Conservation (phyloP, 2,797 vertebrate genomes). For the Sebastiscus tertius region DNA sequence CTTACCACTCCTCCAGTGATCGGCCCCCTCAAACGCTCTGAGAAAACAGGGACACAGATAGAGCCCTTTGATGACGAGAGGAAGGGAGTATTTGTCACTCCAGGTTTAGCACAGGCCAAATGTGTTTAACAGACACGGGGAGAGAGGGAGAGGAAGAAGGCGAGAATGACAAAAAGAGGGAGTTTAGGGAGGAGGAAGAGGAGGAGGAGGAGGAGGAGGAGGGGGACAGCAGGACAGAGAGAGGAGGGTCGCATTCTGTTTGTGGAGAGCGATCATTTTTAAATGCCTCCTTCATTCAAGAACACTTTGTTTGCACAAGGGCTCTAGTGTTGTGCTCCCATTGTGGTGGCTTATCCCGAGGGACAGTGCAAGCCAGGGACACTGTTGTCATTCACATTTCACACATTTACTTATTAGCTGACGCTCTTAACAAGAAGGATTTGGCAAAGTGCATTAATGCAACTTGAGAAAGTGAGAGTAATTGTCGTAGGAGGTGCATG, state of each 20-base stretch:
- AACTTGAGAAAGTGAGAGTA: not conserved
- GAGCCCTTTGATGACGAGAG: slow-evolving; percentile 42
- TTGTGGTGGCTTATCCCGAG: slow-evolving; percentile 70
- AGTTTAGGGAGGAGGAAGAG: slow-evolving; percentile 3
- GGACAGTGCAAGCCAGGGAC: slow-evolving; percentile 58
- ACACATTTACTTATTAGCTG: slow-evolving; percentile 59
- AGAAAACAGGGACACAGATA: slow-evolving; percentile 34
- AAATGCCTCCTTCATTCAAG: slow-evolving; percentile 76
- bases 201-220: slow-evolving; percentile 31
- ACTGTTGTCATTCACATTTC: slow-evolving; percentile 71
- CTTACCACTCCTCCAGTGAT: slow-evolving; percentile 9
- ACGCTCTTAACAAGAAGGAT: slow-evolving; percentile 14
- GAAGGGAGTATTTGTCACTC: slow-evolving; percentile 53
- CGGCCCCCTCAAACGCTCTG: slow-evolving; percentile 3
- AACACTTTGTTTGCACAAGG: slow-evolving; percentile 79
- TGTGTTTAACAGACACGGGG: slow-evolving; percentile 42
- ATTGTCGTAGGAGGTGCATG: not conserved
- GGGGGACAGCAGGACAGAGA: slow-evolving; percentile 30
- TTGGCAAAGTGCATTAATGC: slow-evolving; percentile 9
- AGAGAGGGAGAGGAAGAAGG: slow-evolving; percentile 19
- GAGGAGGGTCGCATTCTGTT: slow-evolving; percentile 66
- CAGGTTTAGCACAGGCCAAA: slow-evolving; percentile 54
- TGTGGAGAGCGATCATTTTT: slow-evolving; percentile 75
- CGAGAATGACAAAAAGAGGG: slow-evolving; percentile 27
- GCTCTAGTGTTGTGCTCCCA: slow-evolving; percentile 70